A percentile compares a stretch with the other conserved stretches of the same genome.
Evolutionary conservation across 2,888 invertebrate species (phyloP).

Genomic region (Apodemia duryi): DNA sequence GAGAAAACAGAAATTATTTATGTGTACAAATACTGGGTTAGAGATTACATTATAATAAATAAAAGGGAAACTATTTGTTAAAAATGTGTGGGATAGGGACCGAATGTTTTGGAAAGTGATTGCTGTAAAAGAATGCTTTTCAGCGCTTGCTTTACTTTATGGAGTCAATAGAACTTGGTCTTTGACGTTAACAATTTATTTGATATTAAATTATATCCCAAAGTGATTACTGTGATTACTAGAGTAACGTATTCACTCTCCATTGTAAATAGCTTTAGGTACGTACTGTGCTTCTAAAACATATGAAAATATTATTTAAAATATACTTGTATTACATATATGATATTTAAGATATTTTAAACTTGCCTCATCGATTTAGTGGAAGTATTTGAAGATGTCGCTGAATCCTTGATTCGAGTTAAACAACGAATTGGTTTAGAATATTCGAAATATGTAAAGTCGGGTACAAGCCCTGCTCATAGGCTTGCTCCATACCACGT

Average conservation of each 20-base stretch:
- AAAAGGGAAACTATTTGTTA: neutral
- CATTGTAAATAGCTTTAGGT: neutral
- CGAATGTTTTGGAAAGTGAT: neutral
- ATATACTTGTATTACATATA: too few relatives aligned
- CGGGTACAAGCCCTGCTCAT: too few relatives aligned
- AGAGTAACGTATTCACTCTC: neutral
- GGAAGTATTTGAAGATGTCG: too few relatives aligned
- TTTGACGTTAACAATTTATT: neutral
- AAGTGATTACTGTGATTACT: slow-evolving; percentile 13
- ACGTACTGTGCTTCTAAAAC: neutral
- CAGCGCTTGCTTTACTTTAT: neutral
- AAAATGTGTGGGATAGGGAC: neutral
- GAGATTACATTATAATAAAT: neutral
- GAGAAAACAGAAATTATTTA: neutral
- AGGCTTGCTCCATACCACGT: too few relatives aligned
- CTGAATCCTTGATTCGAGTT: too few relatives aligned
- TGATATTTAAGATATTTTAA: too few relatives aligned
- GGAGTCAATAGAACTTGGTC: neutral
- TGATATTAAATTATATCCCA: slow-evolving; percentile 1
- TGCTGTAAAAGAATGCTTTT: neutral
- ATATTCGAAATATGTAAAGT: too few relatives aligned
- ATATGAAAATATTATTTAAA: neutral
- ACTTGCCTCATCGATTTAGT: too few relatives aligned
- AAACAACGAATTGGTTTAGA: too few relatives aligned
- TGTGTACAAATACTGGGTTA: neutral